Conservation (phyloP, 2,113 vertebrate species). For the Lanius collurio region DNA sequence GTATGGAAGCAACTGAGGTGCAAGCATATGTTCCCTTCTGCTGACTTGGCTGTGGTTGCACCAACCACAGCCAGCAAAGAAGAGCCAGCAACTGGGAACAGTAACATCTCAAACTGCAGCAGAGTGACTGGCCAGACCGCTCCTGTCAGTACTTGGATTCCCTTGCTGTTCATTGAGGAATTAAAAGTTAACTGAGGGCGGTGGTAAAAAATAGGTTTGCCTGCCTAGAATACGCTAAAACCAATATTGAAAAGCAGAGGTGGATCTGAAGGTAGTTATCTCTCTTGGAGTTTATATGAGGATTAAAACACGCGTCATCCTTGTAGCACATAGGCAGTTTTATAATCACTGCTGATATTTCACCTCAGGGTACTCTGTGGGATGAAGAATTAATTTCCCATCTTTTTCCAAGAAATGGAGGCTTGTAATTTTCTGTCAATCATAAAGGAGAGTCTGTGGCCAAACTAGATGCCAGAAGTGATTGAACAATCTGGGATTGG, state of each 20-base stretch:
- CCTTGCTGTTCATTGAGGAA: slow-evolving; percentile 46
- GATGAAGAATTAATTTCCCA: not conserved
- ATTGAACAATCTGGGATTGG: not conserved
- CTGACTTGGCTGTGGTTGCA: slow-evolving; percentile 30
- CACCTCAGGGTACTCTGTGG: not conserved
- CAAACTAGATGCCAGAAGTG: not conserved
- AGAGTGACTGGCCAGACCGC: slow-evolving; percentile 39
- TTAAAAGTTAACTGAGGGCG: slow-evolving; percentile 49
- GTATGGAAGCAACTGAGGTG: slow-evolving; percentile 33
- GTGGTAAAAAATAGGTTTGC: slow-evolving; percentile 45
- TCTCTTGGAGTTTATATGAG: not conserved
- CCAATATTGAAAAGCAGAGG: slow-evolving; percentile 33
- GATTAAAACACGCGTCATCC: not conserved
- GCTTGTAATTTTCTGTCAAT: not conserved
- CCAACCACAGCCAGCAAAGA: slow-evolving; percentile 44
- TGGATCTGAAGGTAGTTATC: slow-evolving; percentile 33
- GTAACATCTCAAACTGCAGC: slow-evolving; percentile 53
- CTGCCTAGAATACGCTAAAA: slow-evolving; percentile 20
- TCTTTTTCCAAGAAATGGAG: not conserved
- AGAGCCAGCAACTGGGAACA: slow-evolving; percentile 52
- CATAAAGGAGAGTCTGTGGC: not conserved
- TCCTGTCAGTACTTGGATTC: slow-evolving; percentile 60
- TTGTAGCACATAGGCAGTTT: slow-evolving; percentile 8
- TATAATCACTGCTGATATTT: slow-evolving; percentile 4
- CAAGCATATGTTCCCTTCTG: slow-evolving; percentile 55